Evolutionary conservation across 2,113 vertebrate genomes (phyloP).

Genomic region (Scopus umbretta): DNA sequence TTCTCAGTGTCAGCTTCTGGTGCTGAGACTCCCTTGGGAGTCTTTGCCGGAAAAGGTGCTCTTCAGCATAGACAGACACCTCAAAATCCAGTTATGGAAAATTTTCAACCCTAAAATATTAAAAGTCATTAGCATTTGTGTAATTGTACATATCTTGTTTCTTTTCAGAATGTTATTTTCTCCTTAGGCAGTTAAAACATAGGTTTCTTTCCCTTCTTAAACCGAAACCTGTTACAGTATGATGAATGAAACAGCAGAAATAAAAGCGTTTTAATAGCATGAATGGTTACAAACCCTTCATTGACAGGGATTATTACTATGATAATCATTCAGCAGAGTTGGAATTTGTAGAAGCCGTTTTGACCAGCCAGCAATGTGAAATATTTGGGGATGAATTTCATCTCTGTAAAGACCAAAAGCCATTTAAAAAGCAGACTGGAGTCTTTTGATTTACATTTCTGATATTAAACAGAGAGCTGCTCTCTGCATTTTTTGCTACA

Average conservation of each 20-base stretch:
- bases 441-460: slow-evolving; percentile 67
- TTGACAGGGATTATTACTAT: slow-evolving; percentile 20
- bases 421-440: slow-evolving; percentile 58
- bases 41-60: not conserved
- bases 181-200: slow-evolving; percentile 40
- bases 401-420: slow-evolving; percentile 56
- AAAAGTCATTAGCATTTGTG: not conserved
- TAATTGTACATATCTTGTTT: not conserved
- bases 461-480: slow-evolving; percentile 59
- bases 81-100: not conserved
- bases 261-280: slow-evolving; percentile 51
- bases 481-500: slow-evolving; percentile 55
- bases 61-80: not conserved
- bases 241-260: slow-evolving; percentile 65
- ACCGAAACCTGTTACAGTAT: slow-evolving; percentile 40
- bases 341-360: not conserved
- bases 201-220: slow-evolving; percentile 13
- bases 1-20: not conserved
- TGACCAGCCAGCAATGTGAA: not conserved
- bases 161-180: not conserved
- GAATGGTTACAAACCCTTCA: not conserved
- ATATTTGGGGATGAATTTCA: slow-evolving; percentile 44
- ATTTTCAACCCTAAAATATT: not conserved
- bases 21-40: not conserved
- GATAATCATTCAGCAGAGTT: not conserved